Percentiles rank a stretch among this genome's conserved stretches.
These are phyloP conservation scores for Mirza zaza DNA, from an alignment of 2,113 vertebrate species.

Conservation along the genomic window DNA sequence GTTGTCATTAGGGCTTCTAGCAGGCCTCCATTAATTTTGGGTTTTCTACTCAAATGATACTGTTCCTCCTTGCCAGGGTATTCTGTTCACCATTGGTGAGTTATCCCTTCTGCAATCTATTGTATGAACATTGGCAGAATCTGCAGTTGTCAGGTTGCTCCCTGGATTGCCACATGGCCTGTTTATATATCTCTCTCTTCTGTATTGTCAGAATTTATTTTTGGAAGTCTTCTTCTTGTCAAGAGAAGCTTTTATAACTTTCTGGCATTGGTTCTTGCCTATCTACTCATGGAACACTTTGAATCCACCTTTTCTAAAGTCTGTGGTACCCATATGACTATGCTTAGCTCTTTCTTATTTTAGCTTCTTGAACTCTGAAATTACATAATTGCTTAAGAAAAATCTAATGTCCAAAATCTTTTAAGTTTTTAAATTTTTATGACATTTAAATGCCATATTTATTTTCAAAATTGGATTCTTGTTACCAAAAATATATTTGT, in stretches of 20 bases:
- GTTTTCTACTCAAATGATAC: background rate
- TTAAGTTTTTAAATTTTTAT: slow-evolving; percentile 59
- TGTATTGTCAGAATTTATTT: background rate
- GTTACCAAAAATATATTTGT: slow-evolving; percentile 62
- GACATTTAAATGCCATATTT: slow-evolving; percentile 72
- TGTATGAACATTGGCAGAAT: background rate
- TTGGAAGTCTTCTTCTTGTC: background rate
- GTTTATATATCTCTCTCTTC: background rate
- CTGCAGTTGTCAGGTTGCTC: background rate
- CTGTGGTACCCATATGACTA: background rate
- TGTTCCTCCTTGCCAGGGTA: background rate
- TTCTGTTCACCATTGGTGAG: background rate
- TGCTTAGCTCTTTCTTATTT: slow-evolving; percentile 48
- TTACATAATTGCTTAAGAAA: slow-evolving; percentile 55
- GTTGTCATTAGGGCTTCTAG: background rate
- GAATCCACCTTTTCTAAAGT: slow-evolving; percentile 47
- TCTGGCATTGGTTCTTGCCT: slow-evolving; percentile 32
- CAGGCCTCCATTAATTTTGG: background rate
- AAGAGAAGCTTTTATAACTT: background rate
- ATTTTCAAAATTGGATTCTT: slow-evolving; percentile 72
- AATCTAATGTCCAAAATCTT: slow-evolving; percentile 33
- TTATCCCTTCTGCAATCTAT: background rate
- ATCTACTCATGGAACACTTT: slow-evolving; percentile 31
- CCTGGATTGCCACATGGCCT: background rate
- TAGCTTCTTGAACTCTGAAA: slow-evolving; percentile 62